phyloP scores from a whole-genome alignment of 1,140 invertebrate species.

The Apocrypta bakeri region DNA sequence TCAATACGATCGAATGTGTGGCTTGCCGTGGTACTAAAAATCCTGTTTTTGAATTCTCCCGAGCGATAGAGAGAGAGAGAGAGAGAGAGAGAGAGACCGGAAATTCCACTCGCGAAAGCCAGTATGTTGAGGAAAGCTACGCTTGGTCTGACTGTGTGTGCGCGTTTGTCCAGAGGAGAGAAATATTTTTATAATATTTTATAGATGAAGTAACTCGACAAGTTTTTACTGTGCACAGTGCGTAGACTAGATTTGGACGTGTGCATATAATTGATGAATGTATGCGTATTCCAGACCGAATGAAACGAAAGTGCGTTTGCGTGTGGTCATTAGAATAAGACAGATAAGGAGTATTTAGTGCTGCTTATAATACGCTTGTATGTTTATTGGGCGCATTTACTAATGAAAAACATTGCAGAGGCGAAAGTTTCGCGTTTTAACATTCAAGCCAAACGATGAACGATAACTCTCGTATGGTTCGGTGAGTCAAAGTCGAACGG shows the following conservation, averaged over 20 bases:
- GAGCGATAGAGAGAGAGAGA: too few relatives aligned
- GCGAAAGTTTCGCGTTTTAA: background rate
- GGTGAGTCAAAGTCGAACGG: background rate
- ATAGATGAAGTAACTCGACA: too few relatives aligned
- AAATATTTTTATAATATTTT: background rate
- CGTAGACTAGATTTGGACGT: too few relatives aligned
- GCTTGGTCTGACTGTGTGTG: too few relatives aligned
- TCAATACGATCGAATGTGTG: background rate
- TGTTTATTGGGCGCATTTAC: background rate
- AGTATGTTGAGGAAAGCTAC: background rate
- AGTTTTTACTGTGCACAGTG: too few relatives aligned
- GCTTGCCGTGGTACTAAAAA: background rate
- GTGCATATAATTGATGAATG: too few relatives aligned
- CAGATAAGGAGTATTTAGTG: background rate
- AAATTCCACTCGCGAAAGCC: conserved; percentile 24
- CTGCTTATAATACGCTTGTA: too few relatives aligned
- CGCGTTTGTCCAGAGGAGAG: background rate
- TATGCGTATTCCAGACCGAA: too few relatives aligned
- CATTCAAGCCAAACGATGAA: background rate
- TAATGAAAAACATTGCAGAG: background rate
- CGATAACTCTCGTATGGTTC: too few relatives aligned
- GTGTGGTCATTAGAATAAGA: background rate
- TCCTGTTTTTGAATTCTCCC: conserved; percentile 1
- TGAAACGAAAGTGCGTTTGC: too few relatives aligned
- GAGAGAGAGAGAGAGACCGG: background rate